These are phyloP conservation scores for Garrulus glandarius DNA, from an alignment of 2,797 vertebrate species.

Conservation along the genomic window DNA sequence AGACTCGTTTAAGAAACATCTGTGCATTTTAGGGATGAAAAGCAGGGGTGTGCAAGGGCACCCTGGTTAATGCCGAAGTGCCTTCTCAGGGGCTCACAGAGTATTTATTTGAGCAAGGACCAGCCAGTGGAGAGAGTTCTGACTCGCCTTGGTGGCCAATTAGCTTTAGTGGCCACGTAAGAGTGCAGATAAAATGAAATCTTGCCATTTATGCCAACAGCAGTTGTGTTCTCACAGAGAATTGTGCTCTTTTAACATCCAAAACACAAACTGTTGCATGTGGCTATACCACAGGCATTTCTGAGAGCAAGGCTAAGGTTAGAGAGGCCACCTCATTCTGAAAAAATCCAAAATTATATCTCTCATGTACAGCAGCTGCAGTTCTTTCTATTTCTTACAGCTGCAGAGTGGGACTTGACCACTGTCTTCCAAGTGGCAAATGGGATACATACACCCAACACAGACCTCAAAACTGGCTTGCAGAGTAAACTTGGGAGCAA, in stretches of 20 bases:
- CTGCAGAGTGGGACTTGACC: background rate
- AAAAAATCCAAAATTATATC: constrained; percentile 10
- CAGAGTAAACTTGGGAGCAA: background rate
- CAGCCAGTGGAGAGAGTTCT: background rate
- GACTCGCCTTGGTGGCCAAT: background rate
- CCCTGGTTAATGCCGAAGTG: background rate
- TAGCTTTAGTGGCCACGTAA: background rate
- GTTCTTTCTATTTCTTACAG: background rate
- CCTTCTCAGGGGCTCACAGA: accelerated
- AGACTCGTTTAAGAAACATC: background rate
- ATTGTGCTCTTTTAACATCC: background rate
- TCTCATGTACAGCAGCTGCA: background rate
- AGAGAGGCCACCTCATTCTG: background rate
- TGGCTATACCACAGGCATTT: background rate
- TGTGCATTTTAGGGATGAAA: background rate
- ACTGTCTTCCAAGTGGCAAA: background rate
- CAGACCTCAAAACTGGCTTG: accelerated
- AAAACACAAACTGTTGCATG: background rate
- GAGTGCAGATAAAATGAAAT: background rate
- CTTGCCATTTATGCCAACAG: background rate
- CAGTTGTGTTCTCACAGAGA: background rate
- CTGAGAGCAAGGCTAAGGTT: constrained; percentile 10
- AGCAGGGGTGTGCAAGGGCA: background rate
- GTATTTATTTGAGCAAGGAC: background rate
- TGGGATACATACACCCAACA: background rate